Base-by-base conservation (phyloP, 1,140 invertebrate genomes). In the Neodiprion lecontei region DNA sequence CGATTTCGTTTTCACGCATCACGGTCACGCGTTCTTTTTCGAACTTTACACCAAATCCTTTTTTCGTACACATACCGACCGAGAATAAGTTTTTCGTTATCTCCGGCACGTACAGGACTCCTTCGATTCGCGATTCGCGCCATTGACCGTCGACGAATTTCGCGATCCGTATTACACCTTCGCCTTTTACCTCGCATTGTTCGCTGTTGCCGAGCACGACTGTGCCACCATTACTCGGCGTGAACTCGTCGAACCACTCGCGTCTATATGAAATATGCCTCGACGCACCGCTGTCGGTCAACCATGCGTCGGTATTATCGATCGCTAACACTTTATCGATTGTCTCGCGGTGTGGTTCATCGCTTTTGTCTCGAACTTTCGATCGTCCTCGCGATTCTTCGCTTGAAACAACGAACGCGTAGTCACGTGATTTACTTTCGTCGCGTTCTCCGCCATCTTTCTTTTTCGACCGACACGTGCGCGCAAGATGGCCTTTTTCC, bases 11-110 rank as follows among this genome's bases (percentile, higher is more conserved):
- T 69, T 77, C 74, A 65, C 69, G 53, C 14, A 77, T 71, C 14
- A 77, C 53, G 61, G 28, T 67, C 65, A 69, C 74, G 50, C 49
- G 28, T 8, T 70, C 48, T 17, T 75, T 66, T 61, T 77, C 49
- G 47, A 75, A 70, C 72, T 74, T 17, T 11, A 78, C 73, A 48
- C 50, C 53, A 17, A 11, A n/a, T 21, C 77, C 76, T 70, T 78
- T 73, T 23, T 69, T 61, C 23, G 77, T 75, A 48, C 49, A 53
- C 70, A 53, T 28, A 40, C 12, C 76, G n/a, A 73, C 72, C 74
- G 78, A 79, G 65, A 79, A 76, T 53, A 79, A 71, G 66, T 79
- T 76, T 50, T 74, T 61, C 53, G 10, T 61, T n/a, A 61, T n/a
- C 10, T 61, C 71, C 66, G 75, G 69, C 17, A 76, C 72, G 67